Evolutionary conservation across 2,797 vertebrate genomes (phyloP), one percentile per base, ranked within the genome.

Genomic region (Rhabdomys pumilio): DNA sequence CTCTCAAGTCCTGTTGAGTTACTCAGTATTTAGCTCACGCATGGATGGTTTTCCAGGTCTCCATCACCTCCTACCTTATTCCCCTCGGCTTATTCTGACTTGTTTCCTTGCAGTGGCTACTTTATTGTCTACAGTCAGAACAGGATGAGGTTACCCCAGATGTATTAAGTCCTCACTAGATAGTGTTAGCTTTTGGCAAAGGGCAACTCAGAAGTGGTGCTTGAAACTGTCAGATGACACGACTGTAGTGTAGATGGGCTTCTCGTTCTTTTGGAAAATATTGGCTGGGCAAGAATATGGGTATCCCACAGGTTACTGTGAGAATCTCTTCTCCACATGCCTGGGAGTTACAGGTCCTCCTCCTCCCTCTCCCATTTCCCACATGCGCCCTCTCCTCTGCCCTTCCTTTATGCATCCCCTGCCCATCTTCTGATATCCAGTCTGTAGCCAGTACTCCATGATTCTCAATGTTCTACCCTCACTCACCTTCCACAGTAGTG

Each of bases 231-330:
- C 89, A 81, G 86, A 24, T 75, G 31, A 22, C 80, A 73, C 80
- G 12, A 80, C 50, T 92, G 94, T 81, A 76, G 15, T 79, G 29
- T 72, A 80, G 92, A 77, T n/a, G 75, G 90, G 57, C 90, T 93
- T 89, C 55, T 73, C 34, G 47, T 90, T 69, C 53, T 65, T 65
- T 29, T 44, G 0, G 7, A 17, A 44, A 20, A 55, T 81, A 69
- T 31, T 59, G 20, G 20, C 50, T 92, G 31, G 47, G 55, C 92
- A 93, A 92, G 47, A 19, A 59, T 22, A 41, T 13, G 31, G 85
- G 31, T 53, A 85, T n/a, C n/a, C 44, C 44, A 29, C 8, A 2
- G 1, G n/a, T 31, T 80, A 90, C 7, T 72, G 57, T 77, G n/a
- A 26, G 1, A 47, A 65, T 9, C 19, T 31, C 44, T 89, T 81